Evolutionary conservation across 2,888 invertebrate genomes (phyloP).

Genomic region (Macrophya annulata): DNA sequence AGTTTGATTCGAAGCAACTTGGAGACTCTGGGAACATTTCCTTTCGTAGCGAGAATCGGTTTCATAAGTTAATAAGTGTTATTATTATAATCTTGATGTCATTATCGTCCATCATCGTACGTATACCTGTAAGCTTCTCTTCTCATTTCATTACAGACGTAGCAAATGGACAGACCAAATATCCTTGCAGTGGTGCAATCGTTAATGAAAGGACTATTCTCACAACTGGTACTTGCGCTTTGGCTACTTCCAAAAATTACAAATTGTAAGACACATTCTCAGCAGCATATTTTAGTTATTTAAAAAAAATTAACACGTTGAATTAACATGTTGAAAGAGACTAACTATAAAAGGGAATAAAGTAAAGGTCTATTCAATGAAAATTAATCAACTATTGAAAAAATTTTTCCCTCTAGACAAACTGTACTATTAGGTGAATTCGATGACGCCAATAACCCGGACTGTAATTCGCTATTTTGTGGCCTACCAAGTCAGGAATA

Average conservation of each 20-base stretch:
- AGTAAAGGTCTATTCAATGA: background rate
- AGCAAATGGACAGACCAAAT: constrained; percentile 85
- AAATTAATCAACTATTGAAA: background rate
- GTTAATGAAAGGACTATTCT: constrained; percentile 84
- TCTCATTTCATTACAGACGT: constrained; percentile 81
- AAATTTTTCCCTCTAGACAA: constrained; percentile 81
- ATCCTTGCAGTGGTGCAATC: constrained; percentile 90
- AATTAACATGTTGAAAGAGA: background rate
- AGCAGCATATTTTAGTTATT: background rate
- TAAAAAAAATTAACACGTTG: constrained; percentile 18
- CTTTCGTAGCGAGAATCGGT: constrained; percentile 89
- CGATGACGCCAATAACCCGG: constrained; percentile 87
- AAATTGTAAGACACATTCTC: constrained; percentile 84
- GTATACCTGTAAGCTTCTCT: background rate
- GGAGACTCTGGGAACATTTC: constrained; percentile 84
- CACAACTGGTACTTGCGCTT: constrained; percentile 90
- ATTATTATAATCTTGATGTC: constrained; percentile 5
- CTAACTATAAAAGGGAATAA: too few species aligned
- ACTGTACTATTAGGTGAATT: constrained; percentile 89
- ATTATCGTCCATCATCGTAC: background rate
- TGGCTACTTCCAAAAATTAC: constrained; percentile 89
- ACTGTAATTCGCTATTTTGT: constrained; percentile 88
- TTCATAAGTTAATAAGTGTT: constrained; percentile 86
- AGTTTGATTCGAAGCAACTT: constrained; percentile 67
- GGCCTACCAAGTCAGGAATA: constrained; percentile 87